These are phyloP conservation scores for Leuctra nigra DNA, from an alignment of 2,888 invertebrate genomes.

Conservation along the genomic window DNA sequence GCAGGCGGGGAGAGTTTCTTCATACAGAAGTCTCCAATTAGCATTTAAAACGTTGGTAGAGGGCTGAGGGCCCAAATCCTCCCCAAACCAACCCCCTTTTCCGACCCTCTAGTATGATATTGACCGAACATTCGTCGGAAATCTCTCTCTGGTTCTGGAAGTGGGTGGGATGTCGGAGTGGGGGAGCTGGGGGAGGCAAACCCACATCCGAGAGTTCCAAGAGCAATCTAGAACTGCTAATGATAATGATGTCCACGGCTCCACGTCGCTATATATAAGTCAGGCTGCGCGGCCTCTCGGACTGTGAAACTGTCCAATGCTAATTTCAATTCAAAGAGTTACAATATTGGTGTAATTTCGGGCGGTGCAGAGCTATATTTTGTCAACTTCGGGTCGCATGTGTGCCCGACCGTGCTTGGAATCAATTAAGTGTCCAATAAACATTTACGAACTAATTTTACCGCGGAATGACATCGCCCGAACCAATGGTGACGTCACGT, in stretches of 20 bases:
- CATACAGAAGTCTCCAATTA: slow-evolving; percentile 10
- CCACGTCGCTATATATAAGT: background rate
- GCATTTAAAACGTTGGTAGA: slow-evolving; percentile 14
- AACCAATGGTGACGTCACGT: background rate
- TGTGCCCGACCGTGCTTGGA: background rate
- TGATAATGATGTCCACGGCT: background rate
- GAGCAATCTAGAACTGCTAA: background rate
- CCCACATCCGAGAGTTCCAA: too few relatives aligned
- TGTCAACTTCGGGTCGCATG: background rate
- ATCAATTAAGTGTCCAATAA: slow-evolving; percentile 11
- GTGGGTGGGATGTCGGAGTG: too few relatives aligned
- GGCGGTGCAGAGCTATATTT: background rate
- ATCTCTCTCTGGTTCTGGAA: background rate
- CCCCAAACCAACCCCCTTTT: background rate
- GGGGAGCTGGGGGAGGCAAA: too few relatives aligned
- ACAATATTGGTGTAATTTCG: background rate
- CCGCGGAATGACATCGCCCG: background rate
- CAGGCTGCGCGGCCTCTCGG: background rate
- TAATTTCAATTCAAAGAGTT: slow-evolving; percentile 8
- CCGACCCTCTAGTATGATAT: background rate
- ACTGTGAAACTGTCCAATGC: background rate
- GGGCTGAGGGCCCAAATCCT: too few relatives aligned
- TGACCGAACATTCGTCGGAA: slow-evolving; percentile 3
- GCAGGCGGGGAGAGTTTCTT: too few relatives aligned
- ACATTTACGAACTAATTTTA: background rate